phyloP scores from a whole-genome alignment of 2,888 invertebrate species.

The Anoplius nigerrimus region DNA sequence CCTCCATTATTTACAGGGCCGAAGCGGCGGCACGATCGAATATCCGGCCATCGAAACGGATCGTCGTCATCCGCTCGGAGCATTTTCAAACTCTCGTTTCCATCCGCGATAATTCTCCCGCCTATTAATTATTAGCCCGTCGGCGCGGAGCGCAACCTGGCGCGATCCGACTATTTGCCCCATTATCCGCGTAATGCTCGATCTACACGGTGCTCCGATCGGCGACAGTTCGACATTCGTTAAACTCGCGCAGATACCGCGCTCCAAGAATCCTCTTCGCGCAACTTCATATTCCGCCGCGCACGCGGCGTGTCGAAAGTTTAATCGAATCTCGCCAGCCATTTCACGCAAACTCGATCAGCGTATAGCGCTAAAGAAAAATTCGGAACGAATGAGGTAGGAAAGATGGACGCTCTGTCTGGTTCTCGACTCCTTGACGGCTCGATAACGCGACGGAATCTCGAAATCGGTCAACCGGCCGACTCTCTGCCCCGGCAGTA shows the following conservation, averaged over 20 bases:
- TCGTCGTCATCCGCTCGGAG: slow-evolving; percentile 10
- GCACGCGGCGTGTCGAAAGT: too few relatives aligned
- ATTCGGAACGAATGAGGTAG: too few relatives aligned
- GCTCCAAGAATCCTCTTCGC: too few relatives aligned
- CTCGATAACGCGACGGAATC: slow-evolving; percentile 17
- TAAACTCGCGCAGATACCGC: too few relatives aligned
- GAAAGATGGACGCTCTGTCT: too few relatives aligned
- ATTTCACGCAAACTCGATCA: too few relatives aligned
- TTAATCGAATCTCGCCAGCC: too few relatives aligned
- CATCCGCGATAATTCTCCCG: not conserved
- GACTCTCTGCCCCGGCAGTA: slow-evolving; percentile 22
- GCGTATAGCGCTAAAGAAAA: too few relatives aligned
- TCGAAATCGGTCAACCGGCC: slow-evolving; percentile 44
- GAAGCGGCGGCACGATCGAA: slow-evolving; percentile 19
- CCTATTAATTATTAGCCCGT: not conserved
- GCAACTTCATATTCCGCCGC: too few relatives aligned
- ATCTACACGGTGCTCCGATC: too few relatives aligned
- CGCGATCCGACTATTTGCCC: not conserved
- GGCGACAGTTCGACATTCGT: too few relatives aligned
- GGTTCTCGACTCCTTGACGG: too few relatives aligned
- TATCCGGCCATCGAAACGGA: slow-evolving; percentile 25
- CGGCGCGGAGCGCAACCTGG: not conserved
- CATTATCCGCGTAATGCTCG: not conserved
- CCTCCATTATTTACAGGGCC: slow-evolving; percentile 57
- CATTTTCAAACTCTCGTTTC: not conserved